Percentiles rank a stretch among this genome's conserved stretches.
Conservation (phyloP, 1,140 invertebrate species). For the Drosophila sp. region DNA sequence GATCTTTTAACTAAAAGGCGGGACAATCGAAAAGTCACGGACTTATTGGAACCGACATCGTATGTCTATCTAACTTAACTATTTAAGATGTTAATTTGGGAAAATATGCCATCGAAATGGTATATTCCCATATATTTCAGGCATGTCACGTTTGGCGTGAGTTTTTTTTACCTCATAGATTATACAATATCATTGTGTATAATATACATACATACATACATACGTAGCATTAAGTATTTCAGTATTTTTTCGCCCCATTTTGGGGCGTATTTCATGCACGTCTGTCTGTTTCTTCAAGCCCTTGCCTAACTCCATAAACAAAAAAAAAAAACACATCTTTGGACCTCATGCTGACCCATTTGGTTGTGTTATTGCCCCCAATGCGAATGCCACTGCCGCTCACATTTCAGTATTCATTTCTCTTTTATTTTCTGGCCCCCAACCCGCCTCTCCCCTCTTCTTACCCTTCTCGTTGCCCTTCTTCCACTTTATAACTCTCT, state of each 20-base stretch:
- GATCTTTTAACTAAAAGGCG: no score
- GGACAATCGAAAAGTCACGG: no score
- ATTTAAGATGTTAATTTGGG: slow-evolving; percentile 9
- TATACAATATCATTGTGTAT: slow-evolving; percentile 38
- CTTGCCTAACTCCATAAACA: slow-evolving; percentile 57
- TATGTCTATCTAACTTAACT: neutral
- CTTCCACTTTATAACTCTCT: slow-evolving; percentile 32
- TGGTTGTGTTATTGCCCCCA: slow-evolving; percentile 38
- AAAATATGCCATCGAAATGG: neutral
- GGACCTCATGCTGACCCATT: slow-evolving; percentile 61
- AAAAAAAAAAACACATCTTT: slow-evolving; percentile 17
- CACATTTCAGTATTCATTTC: slow-evolving; percentile 55
- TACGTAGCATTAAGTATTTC: slow-evolving; percentile 5
- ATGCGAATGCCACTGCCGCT: slow-evolving; percentile 56
- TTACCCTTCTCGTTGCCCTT: slow-evolving; percentile 18
- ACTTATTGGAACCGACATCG: no score
- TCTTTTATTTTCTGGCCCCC: neutral
- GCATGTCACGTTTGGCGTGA: slow-evolving; percentile 7
- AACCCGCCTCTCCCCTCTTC: slow-evolving; percentile 5
- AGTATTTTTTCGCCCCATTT: slow-evolving; percentile 31
- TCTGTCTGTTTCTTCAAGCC: slow-evolving; percentile 54
- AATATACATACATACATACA: neutral
- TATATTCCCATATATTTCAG: neutral
- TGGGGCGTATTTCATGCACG: slow-evolving; percentile 63
- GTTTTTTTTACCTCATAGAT: slow-evolving; percentile 24